Evolutionary conservation across 2,797 vertebrate genomes (phyloP).

Genomic region (Okamejei kenojei): DNA sequence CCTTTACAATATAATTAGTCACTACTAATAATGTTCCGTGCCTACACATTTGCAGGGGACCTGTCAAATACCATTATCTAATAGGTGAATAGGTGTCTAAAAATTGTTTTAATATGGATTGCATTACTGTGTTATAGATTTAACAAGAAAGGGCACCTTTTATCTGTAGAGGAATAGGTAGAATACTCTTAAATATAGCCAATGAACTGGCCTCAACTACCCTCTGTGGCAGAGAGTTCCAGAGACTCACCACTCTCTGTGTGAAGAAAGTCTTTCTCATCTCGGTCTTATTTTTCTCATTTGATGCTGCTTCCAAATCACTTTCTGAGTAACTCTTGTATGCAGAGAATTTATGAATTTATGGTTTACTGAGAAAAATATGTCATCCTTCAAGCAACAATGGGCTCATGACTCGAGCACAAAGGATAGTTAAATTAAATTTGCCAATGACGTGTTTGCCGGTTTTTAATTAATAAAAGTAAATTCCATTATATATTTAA

Average conservation of each 20-base stretch:
- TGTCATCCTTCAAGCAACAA: not conserved
- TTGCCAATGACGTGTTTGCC: not conserved
- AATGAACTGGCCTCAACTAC: no score
- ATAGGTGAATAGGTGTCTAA: slow-evolving; percentile 19
- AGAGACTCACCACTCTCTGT: no score
- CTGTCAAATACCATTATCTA: not conserved
- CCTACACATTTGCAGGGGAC: not conserved
- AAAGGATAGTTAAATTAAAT: not conserved
- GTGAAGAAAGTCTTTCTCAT: no score
- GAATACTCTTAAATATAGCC: no score
- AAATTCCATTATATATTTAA: not conserved
- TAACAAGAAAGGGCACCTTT: slow-evolving; percentile 21
- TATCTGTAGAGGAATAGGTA: not conserved
- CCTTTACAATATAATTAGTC: slow-evolving; percentile 27
- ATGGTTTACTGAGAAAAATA: not conserved
- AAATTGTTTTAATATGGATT: slow-evolving; percentile 28
- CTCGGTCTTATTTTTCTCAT: no score
- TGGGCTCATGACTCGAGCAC: not conserved
- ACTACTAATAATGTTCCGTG: slow-evolving; percentile 14
- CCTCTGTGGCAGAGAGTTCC: no score
- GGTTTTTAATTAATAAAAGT: not conserved
- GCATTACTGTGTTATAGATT: slow-evolving; percentile 1
- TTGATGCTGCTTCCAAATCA: not conserved
- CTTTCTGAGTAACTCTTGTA: not conserved
- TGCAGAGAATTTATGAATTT: not conserved